These are phyloP conservation scores for Drosophila biarmipes DNA, from an alignment of 1,140 invertebrate species.

Conservation along the genomic window DNA sequence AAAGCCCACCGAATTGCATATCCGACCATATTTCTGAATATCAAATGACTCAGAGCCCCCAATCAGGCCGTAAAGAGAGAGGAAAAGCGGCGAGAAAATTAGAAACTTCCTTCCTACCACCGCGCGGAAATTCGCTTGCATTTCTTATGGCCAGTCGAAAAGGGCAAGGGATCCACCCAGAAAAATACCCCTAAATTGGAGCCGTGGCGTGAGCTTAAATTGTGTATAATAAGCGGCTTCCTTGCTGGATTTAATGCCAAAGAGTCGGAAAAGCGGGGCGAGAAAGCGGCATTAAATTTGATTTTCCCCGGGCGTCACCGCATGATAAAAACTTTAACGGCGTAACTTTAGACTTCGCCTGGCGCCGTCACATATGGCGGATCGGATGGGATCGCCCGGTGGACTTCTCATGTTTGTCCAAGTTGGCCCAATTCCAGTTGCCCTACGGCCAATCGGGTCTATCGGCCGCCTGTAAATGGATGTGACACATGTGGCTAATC, in stretches of 20 bases:
- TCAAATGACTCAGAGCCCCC: constrained; percentile 20
- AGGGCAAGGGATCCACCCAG: constrained; percentile 32
- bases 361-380: constrained; percentile 56
- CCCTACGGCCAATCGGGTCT: constrained; percentile 20
- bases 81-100: constrained; percentile 28
- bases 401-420: constrained; percentile 29
- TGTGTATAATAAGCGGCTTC: constrained; percentile 40
- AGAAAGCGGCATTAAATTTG: constrained; percentile 51
- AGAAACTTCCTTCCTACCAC: constrained; percentile 36
- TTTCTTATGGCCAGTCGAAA: constrained; percentile 38
- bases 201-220: constrained; percentile 45
- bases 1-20: constrained; percentile 27
- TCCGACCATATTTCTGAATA: constrained; percentile 32
- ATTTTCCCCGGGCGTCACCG: constrained; percentile 52
- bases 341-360: constrained; percentile 51
- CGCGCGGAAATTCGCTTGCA: constrained; percentile 49
- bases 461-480: constrained; percentile 29
- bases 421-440: constrained; percentile 44
- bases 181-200: constrained; percentile 6
- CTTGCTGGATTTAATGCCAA: constrained; percentile 28
- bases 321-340: constrained; percentile 52
- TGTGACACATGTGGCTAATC: constrained; percentile 47
- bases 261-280: constrained; percentile 1
- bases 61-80: constrained; percentile 12
- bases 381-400: not conserved